Percentiles rank a stretch among this genome's conserved stretches.
Conservation (phyloP, 2,888 invertebrate genomes). For the Cephus nigrinus region DNA sequence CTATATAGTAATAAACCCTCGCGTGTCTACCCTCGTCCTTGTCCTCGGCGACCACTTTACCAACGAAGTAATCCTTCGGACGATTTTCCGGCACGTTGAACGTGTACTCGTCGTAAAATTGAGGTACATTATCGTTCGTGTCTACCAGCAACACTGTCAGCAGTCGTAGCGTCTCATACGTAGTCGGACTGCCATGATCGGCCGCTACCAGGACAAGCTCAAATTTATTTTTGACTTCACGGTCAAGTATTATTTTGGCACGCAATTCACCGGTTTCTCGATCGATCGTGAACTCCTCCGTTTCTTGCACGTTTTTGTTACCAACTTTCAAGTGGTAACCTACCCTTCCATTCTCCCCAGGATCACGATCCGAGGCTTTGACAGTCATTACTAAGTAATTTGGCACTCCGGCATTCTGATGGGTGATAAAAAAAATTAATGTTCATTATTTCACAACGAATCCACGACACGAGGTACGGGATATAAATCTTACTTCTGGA, state of each 20-base stretch:
- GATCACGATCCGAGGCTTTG: constrained; percentile 84
- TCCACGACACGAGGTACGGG: background rate
- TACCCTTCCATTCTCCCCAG: constrained; percentile 84
- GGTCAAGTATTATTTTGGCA: constrained; percentile 82
- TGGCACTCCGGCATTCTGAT: constrained; percentile 78
- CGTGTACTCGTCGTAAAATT: constrained; percentile 77
- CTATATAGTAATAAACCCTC: constrained; percentile 85
- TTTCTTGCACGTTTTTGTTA: constrained; percentile 81
- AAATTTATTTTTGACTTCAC: constrained; percentile 77
- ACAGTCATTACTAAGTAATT: constrained; percentile 85
- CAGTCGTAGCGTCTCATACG: constrained; percentile 81
- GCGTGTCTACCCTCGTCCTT: constrained; percentile 85
- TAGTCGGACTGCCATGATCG: constrained; percentile 85
- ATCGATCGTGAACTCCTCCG: constrained; percentile 85
- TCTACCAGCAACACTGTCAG: constrained; percentile 82
- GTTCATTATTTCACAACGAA: background rate
- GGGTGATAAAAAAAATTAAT: constrained; percentile 36
- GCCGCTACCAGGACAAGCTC: constrained; percentile 83
- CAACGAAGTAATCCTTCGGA: constrained; percentile 65
- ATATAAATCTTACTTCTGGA: constrained; percentile 75
- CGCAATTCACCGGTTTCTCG: constrained; percentile 82
- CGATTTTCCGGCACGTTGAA: constrained; percentile 80
- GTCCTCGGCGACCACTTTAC: constrained; percentile 79
- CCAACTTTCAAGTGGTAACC: constrained; percentile 86
- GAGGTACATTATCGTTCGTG: constrained; percentile 84